Evolutionary conservation across 30 jellyfish, hydroid and myxozoan genomes (phyloP).

Genomic region (Aurelia coerulea): DNA sequence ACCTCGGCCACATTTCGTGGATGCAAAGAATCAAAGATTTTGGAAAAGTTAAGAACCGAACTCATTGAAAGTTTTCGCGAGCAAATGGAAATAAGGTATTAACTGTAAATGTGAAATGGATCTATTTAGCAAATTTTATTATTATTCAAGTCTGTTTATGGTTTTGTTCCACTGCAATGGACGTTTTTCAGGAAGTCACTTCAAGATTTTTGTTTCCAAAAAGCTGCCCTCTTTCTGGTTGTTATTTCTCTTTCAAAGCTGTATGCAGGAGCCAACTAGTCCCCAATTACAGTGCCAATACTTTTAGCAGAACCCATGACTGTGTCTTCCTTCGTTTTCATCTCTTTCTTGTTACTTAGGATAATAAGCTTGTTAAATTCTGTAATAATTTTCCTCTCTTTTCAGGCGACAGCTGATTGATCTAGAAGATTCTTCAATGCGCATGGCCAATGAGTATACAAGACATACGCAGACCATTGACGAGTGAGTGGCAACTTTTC

Average conservation of each 20-base stretch:
- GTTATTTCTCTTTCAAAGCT: no score
- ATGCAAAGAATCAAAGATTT: constrained; percentile 77
- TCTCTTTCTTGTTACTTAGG: background rate
- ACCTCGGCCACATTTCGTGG: constrained; percentile 68
- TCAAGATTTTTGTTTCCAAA: no score
- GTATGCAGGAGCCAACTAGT: background rate
- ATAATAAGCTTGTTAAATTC: background rate
- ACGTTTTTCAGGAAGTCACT: no score
- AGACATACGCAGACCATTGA: constrained; percentile 81
- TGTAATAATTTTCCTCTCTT: background rate
- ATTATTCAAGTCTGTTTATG: no score
- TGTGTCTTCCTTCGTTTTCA: background rate
- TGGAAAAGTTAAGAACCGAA: constrained; percentile 78
- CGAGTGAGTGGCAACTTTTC: constrained; percentile 68
- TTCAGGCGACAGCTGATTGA: constrained; percentile 93
- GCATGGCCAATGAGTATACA: constrained; percentile 83
- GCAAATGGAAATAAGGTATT: constrained; percentile 92
- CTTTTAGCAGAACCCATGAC: background rate
- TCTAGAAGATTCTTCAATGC: constrained; percentile 86
- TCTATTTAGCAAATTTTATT: no score
- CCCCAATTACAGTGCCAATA: background rate
- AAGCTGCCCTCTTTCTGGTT: no score
- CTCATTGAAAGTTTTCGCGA: constrained; percentile 83
- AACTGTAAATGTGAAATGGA: no score
- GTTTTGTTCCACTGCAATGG: no score